phyloP scores from a whole-genome alignment of 2,113 vertebrate genomes.

The Ageneiosus marmoratus region DNA sequence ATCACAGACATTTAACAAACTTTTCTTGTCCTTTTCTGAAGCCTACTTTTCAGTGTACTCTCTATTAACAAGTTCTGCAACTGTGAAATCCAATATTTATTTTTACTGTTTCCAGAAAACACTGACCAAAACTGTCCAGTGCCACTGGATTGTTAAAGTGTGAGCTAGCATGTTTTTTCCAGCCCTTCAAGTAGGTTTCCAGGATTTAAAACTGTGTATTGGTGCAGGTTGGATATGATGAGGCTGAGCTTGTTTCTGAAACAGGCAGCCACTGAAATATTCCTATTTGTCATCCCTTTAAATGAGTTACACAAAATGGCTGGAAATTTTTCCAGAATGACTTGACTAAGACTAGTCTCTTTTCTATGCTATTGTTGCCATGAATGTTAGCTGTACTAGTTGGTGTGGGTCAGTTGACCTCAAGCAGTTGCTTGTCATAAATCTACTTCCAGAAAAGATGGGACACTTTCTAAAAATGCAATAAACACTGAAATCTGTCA shows the following conservation, averaged over 20 bases:
- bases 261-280: not conserved
- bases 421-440: too few relatives aligned
- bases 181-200: not conserved
- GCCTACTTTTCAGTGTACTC: not conserved
- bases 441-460: too few relatives aligned
- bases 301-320: not conserved
- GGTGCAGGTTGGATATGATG: not conserved
- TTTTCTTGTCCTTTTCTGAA: not conserved
- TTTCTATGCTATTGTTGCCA: too few relatives aligned
- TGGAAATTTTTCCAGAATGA: not conserved
- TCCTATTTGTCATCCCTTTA: not conserved
- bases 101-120: conserved; percentile 1
- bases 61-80: not conserved
- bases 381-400: not conserved
- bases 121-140: not conserved
- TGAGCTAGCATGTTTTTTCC: not conserved
- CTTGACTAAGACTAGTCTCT: not conserved
- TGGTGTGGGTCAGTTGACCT: not conserved
- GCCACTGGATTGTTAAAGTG: not conserved
- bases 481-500: too few relatives aligned
- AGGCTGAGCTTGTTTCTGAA: not conserved
- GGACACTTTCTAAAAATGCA: too few relatives aligned
- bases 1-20: not conserved
- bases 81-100: not conserved
- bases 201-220: not conserved